Conservation (phyloP, 2,113 vertebrate genomes). For the Brienomyrus longianalis region DNA sequence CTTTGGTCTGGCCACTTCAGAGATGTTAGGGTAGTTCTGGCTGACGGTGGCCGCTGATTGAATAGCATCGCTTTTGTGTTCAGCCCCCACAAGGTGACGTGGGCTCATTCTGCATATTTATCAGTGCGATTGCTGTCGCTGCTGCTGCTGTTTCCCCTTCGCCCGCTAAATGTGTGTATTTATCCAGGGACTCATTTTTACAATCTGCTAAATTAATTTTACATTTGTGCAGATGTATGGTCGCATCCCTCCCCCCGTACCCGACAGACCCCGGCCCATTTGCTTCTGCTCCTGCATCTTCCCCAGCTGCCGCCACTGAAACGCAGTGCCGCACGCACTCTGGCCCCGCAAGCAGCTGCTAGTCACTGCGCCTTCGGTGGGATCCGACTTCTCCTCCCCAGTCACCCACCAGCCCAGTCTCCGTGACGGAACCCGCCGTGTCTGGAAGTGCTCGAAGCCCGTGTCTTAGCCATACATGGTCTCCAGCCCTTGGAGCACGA, state of each 20-base stretch:
- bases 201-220: not conserved
- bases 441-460: not conserved
- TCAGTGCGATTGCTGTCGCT: not conserved
- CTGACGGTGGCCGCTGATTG: not conserved
- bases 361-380: not conserved
- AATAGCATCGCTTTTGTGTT: not conserved
- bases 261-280: not conserved
- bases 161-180: not conserved
- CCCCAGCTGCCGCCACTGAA: not conserved
- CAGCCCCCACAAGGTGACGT: not conserved
- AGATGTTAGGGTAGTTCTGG: not conserved
- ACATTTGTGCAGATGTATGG: not conserved
- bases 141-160: not conserved
- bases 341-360: not conserved
- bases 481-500: not conserved
- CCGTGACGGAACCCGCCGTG: not conserved
- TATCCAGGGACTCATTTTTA: not conserved
- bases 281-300: not conserved
- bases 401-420: not conserved
- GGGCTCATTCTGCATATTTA: not conserved
- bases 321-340: not conserved
- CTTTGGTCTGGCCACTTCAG: not conserved
- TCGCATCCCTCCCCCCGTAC: not conserved
- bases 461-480: not conserved
- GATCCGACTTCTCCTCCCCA: not conserved